Percentiles rank a stretch among this genome's conserved stretches.
These are phyloP conservation scores for Noctua comes DNA, from an alignment of 2,888 invertebrate genomes.

Conservation along the genomic window DNA sequence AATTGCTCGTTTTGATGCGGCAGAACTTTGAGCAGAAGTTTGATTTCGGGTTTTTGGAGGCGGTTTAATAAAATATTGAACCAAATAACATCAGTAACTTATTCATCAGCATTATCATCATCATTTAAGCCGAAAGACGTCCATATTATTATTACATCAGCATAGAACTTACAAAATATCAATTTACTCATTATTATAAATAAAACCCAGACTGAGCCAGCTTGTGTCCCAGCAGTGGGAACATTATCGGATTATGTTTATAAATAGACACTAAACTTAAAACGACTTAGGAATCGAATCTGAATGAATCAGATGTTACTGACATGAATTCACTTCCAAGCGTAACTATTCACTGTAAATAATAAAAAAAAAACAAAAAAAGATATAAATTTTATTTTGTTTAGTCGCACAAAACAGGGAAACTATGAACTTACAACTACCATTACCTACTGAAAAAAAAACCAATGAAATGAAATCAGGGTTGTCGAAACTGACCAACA, in stretches of 20 bases:
- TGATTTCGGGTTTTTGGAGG: background rate
- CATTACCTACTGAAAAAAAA: background rate
- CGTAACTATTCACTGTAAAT: background rate
- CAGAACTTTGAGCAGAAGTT: background rate
- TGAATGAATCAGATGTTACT: background rate
- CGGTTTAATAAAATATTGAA: background rate
- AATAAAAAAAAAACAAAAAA: too few relatives aligned
- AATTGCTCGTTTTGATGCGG: slow-evolving; percentile 17
- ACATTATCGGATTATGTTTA: background rate
- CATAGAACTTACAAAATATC: background rate
- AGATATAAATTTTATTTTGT: too few relatives aligned
- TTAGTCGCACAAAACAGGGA: background rate
- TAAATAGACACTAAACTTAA: background rate
- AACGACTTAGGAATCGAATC: background rate
- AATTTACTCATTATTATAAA: background rate
- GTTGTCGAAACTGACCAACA: background rate
- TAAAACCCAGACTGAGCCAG: background rate
- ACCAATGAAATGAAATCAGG: background rate
- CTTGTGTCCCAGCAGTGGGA: background rate
- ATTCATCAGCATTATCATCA: too few relatives aligned
- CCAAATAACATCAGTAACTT: too few relatives aligned
- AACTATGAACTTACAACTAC: background rate
- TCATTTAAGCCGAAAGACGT: too few relatives aligned
- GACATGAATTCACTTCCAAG: background rate
- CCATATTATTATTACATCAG: background rate